phyloP scores from a whole-genome alignment of 2,888 invertebrate genomes.

The Onchidella celtica region DNA sequence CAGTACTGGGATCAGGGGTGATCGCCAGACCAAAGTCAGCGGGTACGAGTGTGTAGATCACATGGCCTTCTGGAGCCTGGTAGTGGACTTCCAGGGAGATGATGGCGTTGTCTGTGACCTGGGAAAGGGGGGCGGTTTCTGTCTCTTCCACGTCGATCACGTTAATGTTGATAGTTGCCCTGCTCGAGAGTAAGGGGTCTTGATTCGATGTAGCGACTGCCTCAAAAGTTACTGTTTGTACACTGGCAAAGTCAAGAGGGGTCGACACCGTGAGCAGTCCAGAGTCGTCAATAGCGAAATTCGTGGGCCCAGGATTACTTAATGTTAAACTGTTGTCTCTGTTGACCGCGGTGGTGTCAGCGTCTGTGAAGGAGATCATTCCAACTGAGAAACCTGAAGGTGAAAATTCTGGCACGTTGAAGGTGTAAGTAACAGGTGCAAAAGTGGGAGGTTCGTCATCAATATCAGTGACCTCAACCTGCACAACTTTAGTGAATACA shows the following conservation, averaged over 20 bases:
- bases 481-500: constrained; percentile 13
- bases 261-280: constrained; percentile 53
- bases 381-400: constrained; percentile 61
- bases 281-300: constrained; percentile 52
- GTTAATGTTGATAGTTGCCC: constrained; percentile 51
- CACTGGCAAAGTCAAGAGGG: constrained; percentile 54
- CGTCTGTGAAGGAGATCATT: constrained; percentile 60
- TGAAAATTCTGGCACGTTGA: constrained; percentile 60
- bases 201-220: constrained; percentile 58
- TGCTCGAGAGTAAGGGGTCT: constrained; percentile 48
- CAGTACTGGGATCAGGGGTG: background rate
- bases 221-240: constrained; percentile 51
- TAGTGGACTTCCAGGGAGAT: constrained; percentile 46
- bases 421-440: constrained; percentile 48
- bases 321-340: constrained; percentile 56
- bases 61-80: constrained; percentile 6
- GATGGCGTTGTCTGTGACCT: constrained; percentile 48
- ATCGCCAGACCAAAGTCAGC: constrained; percentile 38
- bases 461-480: constrained; percentile 61
- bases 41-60: constrained; percentile 36
- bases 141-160: constrained; percentile 58
- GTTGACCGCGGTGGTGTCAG: constrained; percentile 58
- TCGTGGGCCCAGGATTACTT: constrained; percentile 35
- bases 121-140: background rate
- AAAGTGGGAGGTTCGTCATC: constrained; percentile 67